These are phyloP conservation scores for Lasius platythorax DNA, from an alignment of 2,888 invertebrate genomes.

Conservation along the genomic window DNA sequence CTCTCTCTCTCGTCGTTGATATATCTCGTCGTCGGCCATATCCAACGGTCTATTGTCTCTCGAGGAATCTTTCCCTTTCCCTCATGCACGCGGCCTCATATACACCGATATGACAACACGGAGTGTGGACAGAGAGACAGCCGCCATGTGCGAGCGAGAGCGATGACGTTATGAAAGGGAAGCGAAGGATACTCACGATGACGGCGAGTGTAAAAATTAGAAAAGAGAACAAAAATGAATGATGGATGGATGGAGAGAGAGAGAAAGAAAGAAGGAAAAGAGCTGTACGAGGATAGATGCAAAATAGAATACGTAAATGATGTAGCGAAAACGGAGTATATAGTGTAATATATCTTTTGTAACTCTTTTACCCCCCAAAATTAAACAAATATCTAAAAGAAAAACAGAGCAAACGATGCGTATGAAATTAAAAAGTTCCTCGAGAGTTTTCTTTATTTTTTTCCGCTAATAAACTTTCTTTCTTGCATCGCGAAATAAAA, in stretches of 20 bases:
- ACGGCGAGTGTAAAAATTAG: conserved; percentile 53
- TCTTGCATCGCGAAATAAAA: conserved; percentile 13
- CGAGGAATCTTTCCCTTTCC: conserved; percentile 70
- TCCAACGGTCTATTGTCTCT: conserved; percentile 82
- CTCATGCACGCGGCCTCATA: conserved; percentile 70
- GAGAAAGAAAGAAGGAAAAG: not conserved
- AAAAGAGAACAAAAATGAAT: conserved; percentile 58
- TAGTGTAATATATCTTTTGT: not conserved
- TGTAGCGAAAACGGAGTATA: not conserved
- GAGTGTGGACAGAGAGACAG: conserved; percentile 20
- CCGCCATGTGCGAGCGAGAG: not conserved
- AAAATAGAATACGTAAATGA: not conserved
- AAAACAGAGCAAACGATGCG: not conserved
- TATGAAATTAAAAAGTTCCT: not conserved
- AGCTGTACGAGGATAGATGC: not conserved
- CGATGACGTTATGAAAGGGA: conserved; percentile 39
- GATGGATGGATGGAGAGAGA: conserved; percentile 38
- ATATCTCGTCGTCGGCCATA: conserved; percentile 81
- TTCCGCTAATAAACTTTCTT: conserved; percentile 15
- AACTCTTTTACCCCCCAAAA: not conserved
- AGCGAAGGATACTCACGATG: conserved; percentile 28
- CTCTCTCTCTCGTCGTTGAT: conserved; percentile 53
- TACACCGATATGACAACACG: conserved; percentile 54
- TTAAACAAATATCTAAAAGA: not conserved
- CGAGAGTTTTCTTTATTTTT: not conserved